phyloP scores from a whole-genome alignment of 2,113 vertebrate genomes.

The Geothlypis trichas region DNA sequence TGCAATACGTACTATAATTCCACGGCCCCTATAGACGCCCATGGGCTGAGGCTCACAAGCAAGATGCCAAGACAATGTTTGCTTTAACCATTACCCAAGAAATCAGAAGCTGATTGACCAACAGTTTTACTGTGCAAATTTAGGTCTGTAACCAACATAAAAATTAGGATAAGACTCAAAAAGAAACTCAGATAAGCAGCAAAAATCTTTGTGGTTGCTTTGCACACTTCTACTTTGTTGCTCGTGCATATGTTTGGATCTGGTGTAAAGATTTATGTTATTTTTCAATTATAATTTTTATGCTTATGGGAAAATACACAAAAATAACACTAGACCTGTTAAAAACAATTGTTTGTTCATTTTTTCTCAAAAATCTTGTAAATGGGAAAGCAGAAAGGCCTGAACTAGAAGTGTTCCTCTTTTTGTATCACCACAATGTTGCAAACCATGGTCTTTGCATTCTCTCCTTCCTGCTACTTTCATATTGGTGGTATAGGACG shows the following conservation, averaged over 20 bases:
- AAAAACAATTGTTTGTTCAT: background rate
- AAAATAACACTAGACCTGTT: background rate
- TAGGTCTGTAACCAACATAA: background rate
- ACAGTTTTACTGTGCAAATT: background rate
- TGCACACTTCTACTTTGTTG: background rate
- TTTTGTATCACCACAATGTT: background rate
- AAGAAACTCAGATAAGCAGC: rapidly evolving
- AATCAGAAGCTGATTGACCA: background rate
- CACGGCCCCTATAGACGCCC: too few species aligned
- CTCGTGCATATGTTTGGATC: background rate
- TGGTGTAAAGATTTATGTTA: background rate
- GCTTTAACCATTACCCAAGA: background rate
- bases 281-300: background rate
- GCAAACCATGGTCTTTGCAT: background rate
- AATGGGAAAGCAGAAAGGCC: background rate
- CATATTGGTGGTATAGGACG: background rate
- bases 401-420: background rate
- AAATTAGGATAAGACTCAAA: background rate
- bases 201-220: background rate
- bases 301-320: background rate
- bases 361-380: background rate
- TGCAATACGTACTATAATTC: too few species aligned
- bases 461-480: background rate
- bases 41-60: background rate
- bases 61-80: background rate